Percentiles rank a stretch among this genome's conserved stretches.
These are phyloP conservation scores for Paguma larvata DNA, from an alignment of 2,797 vertebrate species.

Conservation along the genomic window DNA sequence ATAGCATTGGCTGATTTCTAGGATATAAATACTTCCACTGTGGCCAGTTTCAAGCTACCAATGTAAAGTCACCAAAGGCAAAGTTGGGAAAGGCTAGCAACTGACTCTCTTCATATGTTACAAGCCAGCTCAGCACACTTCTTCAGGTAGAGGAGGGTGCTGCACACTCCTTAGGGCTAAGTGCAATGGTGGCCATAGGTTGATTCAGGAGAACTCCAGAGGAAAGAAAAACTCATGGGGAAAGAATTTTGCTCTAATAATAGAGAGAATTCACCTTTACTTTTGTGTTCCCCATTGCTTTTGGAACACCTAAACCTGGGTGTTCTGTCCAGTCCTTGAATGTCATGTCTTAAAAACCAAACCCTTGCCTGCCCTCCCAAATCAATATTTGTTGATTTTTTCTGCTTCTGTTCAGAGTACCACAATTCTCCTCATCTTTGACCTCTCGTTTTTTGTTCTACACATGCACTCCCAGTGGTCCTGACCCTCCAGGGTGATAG, in stretches of 20 bases:
- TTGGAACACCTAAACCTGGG: not conserved
- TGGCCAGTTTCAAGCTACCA: not conserved
- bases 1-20: not conserved
- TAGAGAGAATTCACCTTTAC: not conserved
- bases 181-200: not conserved
- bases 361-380: not conserved
- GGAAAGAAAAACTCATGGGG: not conserved
- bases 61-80: not conserved
- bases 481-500: not conserved
- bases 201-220: not conserved
- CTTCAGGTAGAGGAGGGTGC: not conserved
- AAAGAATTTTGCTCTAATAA: not conserved
- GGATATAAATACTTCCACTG: not conserved
- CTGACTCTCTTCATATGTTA: not conserved
- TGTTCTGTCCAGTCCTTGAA: constrained; percentile 12
- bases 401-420: not conserved
- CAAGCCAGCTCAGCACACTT: not conserved
- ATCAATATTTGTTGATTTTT: not conserved
- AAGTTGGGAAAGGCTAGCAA: not conserved
- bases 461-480: not conserved
- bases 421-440: not conserved
- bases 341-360: not conserved
- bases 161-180: not conserved
- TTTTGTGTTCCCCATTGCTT: not conserved
- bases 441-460: not conserved